Percentiles rank a stretch among this genome's conserved stretches.
phyloP scores from a whole-genome alignment of 2,797 vertebrate genomes.

The Chanos chanos region DNA sequence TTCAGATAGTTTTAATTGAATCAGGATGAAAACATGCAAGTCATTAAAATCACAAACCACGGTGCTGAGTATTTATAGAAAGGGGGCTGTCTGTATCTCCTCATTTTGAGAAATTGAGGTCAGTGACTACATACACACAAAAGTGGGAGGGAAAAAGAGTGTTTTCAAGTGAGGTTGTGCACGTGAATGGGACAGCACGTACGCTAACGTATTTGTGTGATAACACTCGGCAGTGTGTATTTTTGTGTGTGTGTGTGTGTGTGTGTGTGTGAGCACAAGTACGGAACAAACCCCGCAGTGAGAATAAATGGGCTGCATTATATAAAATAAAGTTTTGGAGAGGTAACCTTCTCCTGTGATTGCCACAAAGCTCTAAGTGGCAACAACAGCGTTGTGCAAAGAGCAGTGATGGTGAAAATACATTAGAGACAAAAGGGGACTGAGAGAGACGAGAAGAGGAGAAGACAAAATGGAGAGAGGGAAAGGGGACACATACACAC shows the following conservation, averaged over 20 bases:
- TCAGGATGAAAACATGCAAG: slow-evolving; percentile 35
- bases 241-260: slow-evolving; percentile 9
- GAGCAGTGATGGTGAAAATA: slow-evolving; percentile 20
- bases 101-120: slow-evolving; percentile 24
- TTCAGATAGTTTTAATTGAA: slow-evolving; percentile 19
- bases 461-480: slow-evolving; percentile 39
- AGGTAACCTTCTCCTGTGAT: slow-evolving; percentile 9
- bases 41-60: slow-evolving; percentile 37
- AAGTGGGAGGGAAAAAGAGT: not conserved
- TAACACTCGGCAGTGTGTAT: too few species aligned
- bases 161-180: not conserved
- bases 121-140: not conserved
- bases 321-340: slow-evolving; percentile 14
- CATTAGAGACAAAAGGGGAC: slow-evolving; percentile 38
- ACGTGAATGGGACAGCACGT: not conserved
- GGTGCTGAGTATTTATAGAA: slow-evolving; percentile 38
- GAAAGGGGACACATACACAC: slow-evolving; percentile 22
- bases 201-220: too few species aligned
- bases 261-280: slow-evolving; percentile 29
- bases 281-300: too few species aligned
- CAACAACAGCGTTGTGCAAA: slow-evolving; percentile 27
- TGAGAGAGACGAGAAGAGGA: slow-evolving; percentile 41
- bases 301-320: not conserved
- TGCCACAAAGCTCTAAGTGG: slow-evolving; percentile 29
- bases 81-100: slow-evolving; percentile 17